Conservation (phyloP, 1,140 invertebrate species). For the Drosophila prosaltans region DNA sequence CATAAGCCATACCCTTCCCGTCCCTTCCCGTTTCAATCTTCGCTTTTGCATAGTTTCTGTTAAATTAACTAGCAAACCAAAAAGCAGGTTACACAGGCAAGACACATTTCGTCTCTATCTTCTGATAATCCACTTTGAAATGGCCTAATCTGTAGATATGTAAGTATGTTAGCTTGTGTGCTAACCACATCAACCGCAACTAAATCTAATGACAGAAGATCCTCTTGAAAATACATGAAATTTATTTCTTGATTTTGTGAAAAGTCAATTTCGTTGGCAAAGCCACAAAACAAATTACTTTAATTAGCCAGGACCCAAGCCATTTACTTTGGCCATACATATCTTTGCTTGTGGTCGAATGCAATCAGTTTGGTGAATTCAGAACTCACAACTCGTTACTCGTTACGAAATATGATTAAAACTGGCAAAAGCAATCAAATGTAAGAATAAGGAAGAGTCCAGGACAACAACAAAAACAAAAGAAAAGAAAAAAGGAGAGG, state of each 20-base stretch:
- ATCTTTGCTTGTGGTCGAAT: constrained; percentile 15
- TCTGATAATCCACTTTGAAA: constrained; percentile 65
- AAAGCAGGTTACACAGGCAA: neutral
- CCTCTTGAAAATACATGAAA: constrained; percentile 13
- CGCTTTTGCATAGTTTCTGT: constrained; percentile 48
- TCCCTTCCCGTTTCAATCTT: neutral
- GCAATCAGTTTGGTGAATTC: constrained; percentile 26
- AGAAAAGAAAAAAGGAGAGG: constrained; percentile 17
- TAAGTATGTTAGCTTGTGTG: neutral
- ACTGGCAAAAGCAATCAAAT: constrained; percentile 58
- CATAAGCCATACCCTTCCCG: neutral
- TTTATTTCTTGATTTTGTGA: constrained; percentile 23
- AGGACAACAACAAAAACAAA: constrained; percentile 28
- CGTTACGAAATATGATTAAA: constrained; percentile 47
- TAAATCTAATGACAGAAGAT: constrained; percentile 44
- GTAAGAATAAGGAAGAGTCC: constrained; percentile 38
- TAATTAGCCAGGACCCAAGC: constrained; percentile 37
- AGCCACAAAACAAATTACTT: constrained; percentile 61
- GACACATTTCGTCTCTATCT: neutral
- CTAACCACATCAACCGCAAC: constrained; percentile 49
- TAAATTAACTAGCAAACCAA: constrained; percentile 59
- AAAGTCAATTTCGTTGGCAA: neutral
- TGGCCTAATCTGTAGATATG: constrained; percentile 51
- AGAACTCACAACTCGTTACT: constrained; percentile 22
- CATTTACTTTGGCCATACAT: constrained; percentile 22